Evolutionary conservation across 2,113 vertebrate species (phyloP), one percentile per base, ranked within the genome.

Genomic region (Epinephelus moara): DNA sequence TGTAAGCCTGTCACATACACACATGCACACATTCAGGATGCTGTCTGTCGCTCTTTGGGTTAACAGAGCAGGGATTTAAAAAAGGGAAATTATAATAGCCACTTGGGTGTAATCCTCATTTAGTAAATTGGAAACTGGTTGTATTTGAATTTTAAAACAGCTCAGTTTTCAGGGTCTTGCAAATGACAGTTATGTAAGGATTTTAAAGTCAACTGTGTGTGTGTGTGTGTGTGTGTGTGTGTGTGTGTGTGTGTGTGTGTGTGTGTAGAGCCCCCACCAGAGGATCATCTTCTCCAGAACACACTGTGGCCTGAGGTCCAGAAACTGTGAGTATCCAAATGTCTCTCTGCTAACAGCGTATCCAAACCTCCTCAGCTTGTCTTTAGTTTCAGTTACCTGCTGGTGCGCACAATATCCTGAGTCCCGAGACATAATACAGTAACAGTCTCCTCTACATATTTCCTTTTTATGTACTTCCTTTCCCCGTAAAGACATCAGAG

Each of bases 241-340:
- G 17, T 80, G 53, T 69, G 33, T 64, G 19, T 30, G 62, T 73
- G 33, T 62, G 14, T 40, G 21, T 64, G 47, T 74, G 9, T 77
- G 15, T 66, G n/a, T 37, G 11, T 87, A 99, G 98, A 97, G 81
- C 98, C 98, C 62, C 98, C 98, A 27, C 96, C 98, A 80, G 98
- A 99, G 86, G 98, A 99, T 93, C 96, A 99, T 88, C 97, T 99
- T 84, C 95, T 99, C 75, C 98, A 99, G 94, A 99, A 99, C 93
- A 99, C 98, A 3, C 94, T 99, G 62, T 99, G 98, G 98, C 98
- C 98, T 52, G 98, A 99, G 94, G 95, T 98, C 91, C 98, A 99
- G 91, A 99, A 99, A 89, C 89, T 99, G 98, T 99, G 94, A 98
- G 98, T 96, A 70, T 68, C 63, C 11, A 61, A 73, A 33, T 56